Evolutionary conservation across 2,113 vertebrate species (phyloP).

Genomic region (Tetraodon nigroviridis): DNA sequence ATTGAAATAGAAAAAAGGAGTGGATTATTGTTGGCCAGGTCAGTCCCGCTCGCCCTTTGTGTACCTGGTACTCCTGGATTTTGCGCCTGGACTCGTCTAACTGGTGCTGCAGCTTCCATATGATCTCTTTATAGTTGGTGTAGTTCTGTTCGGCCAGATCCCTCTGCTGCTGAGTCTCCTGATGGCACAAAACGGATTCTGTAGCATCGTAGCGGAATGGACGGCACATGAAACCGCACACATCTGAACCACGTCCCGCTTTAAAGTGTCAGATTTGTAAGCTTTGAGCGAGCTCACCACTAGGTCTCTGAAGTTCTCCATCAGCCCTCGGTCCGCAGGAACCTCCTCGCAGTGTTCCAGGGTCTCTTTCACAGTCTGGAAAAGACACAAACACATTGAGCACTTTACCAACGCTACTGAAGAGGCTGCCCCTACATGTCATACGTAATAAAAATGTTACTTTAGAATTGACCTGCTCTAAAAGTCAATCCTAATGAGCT

Average conservation of each 20-base stretch:
- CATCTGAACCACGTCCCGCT: too few species aligned
- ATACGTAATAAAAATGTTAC: too few species aligned
- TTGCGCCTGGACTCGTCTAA: slow-evolving; percentile 79
- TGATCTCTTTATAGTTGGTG: slow-evolving; percentile 78
- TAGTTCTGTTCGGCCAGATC: slow-evolving; percentile 78
- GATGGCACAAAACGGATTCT: slow-evolving; percentile 22
- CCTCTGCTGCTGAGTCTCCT: slow-evolving; percentile 78
- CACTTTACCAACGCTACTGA: not conserved
- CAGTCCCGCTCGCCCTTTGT: slow-evolving; percentile 7
- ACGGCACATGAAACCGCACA: not conserved
- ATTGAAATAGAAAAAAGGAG: slow-evolving; percentile 35
- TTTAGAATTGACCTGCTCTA: too few species aligned
- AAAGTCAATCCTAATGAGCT: too few species aligned
- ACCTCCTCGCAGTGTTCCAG: slow-evolving; percentile 88
- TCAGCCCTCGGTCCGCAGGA: slow-evolving; percentile 83
- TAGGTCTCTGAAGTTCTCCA: slow-evolving; percentile 81
- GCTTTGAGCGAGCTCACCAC: slow-evolving; percentile 66
- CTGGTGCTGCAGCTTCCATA: slow-evolving; percentile 79
- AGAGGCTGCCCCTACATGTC: too few species aligned
- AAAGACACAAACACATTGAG: not conserved
- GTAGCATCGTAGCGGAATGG: not conserved
- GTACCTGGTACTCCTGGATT: slow-evolving; percentile 77
- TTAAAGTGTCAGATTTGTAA: too few species aligned
- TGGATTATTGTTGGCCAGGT: slow-evolving; percentile 35
- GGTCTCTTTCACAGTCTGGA: slow-evolving; percentile 83